phyloP scores from a whole-genome alignment of 2,113 vertebrate genomes.

The Antidorcas marsupialis region DNA sequence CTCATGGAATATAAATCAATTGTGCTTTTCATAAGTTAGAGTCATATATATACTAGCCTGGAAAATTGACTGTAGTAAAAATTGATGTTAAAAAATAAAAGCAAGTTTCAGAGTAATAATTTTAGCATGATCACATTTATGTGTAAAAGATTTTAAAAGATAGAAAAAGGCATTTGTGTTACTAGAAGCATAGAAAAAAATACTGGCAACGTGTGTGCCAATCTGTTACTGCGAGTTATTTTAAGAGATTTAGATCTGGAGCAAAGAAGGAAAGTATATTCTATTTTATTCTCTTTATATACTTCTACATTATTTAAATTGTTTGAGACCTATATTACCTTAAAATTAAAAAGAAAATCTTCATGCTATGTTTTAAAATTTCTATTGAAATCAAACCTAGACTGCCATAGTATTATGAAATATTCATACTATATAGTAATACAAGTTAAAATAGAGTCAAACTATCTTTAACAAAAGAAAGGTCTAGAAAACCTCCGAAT shows the following conservation, averaged over 20 bases:
- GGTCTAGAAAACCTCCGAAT: not conserved
- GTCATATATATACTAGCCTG: not conserved
- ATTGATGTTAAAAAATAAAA: not conserved
- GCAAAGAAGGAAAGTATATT: not conserved
- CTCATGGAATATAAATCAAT: not conserved
- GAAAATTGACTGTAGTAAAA: not conserved
- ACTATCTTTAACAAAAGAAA: not conserved
- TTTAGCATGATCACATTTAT: not conserved
- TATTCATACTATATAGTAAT: not conserved
- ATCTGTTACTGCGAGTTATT: not conserved
- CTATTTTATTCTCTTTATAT: not conserved
- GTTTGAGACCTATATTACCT: not conserved
- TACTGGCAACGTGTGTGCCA: not conserved
- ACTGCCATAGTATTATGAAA: not conserved
- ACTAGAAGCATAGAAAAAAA: not conserved
- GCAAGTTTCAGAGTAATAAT: not conserved
- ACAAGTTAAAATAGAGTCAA: not conserved
- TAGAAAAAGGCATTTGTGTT: not conserved
- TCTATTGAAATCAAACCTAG: not conserved
- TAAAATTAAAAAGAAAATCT: not conserved
- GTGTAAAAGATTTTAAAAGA: not conserved
- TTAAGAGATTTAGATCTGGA: not conserved
- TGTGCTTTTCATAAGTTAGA: not conserved
- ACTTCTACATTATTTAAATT: not conserved
- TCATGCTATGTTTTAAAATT: not conserved